These are phyloP conservation scores for Asteroscopus sphinx DNA, from an alignment of 2,888 invertebrate genomes.

Conservation along the genomic window DNA sequence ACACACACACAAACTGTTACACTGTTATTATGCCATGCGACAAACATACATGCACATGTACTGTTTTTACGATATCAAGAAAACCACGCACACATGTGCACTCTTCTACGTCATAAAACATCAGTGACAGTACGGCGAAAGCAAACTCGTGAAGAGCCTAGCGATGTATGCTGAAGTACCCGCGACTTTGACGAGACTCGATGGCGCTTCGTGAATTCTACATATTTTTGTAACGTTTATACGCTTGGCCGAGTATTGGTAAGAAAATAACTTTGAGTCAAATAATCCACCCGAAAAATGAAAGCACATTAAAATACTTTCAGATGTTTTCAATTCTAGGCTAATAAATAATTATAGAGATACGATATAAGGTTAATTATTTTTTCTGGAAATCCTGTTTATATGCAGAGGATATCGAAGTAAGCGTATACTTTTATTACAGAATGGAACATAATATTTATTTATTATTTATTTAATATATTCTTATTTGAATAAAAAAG, in stretches of 20 bases:
- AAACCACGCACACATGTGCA: slow-evolving; percentile 2
- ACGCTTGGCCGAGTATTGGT: slow-evolving; percentile 2
- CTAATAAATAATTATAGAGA: no score
- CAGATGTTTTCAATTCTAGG: no score
- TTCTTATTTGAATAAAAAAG: neutral
- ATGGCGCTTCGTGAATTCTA: slow-evolving; percentile 12
- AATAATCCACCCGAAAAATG: neutral
- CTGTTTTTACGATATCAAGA: slow-evolving; percentile 34
- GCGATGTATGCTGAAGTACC: slow-evolving; percentile 15
- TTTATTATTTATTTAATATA: no score
- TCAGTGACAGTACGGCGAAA: slow-evolving; percentile 19
- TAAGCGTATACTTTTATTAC: no score
- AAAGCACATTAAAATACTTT: neutral
- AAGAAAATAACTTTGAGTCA: slow-evolving; percentile 1
- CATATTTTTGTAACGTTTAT: slow-evolving; percentile 21
- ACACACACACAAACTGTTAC: slow-evolving; percentile 16
- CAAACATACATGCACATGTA: slow-evolving; percentile 10
- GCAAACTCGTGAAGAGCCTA: slow-evolving; percentile 33
- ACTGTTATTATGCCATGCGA: slow-evolving; percentile 9
- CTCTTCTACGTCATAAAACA: slow-evolving; percentile 36
- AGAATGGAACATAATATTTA: no score
- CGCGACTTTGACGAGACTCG: slow-evolving; percentile 11
- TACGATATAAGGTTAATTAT: no score
- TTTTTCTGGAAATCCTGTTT: no score
- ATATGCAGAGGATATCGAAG: no score